Evolutionary conservation across 2,888 invertebrate genomes (phyloP), one percentile per base, ranked within the genome.

Genomic region (Pseudanteris insignis): DNA sequence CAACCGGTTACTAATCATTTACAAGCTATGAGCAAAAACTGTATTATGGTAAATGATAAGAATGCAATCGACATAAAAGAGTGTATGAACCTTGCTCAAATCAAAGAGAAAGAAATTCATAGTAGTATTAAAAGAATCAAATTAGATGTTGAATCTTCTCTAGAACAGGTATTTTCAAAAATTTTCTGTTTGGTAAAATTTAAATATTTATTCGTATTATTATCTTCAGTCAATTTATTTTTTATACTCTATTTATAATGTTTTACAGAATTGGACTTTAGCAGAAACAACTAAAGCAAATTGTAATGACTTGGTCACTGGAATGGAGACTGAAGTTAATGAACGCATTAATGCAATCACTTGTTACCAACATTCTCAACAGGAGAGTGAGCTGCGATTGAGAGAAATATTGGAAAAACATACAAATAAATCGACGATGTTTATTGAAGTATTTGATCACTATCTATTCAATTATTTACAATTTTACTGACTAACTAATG

Each of bases 151-250:
- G 50, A 58, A 21, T 38, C 60, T 29, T 54, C 63, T 18, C 57
- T 73, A 43, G 64, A 73, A 51, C 50, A 74, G 66, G 77, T 78
- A 55, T n/a, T n/a, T n/a, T n/a, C n/a, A n/a, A n/a, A n/a, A n/a
- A n/a, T n/a, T n/a, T n/a, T n/a, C n/a, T n/a, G n/a, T n/a, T n/a
- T n/a, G n/a, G n/a, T n/a, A n/a, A n/a, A n/a, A n/a, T n/a, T n/a
- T n/a, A n/a, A n/a, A n/a, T n/a, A n/a, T n/a, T n/a, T n/a, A n/a
- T n/a, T n/a, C n/a, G n/a, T n/a, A n/a, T n/a, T n/a, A n/a, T n/a
- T n/a, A n/a, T n/a, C n/a, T n/a, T n/a, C 18, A 28, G 32, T 24
- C 34, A 36, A 21, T 32, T 51, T 50, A 12, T 6, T 24, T 21
- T 25, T 25, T n/a, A n/a, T n/a, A n/a, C n/a, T n/a, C n/a, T n/a